Conservation (phyloP, 2,888 invertebrate species). For the Salpingus planirostris region DNA sequence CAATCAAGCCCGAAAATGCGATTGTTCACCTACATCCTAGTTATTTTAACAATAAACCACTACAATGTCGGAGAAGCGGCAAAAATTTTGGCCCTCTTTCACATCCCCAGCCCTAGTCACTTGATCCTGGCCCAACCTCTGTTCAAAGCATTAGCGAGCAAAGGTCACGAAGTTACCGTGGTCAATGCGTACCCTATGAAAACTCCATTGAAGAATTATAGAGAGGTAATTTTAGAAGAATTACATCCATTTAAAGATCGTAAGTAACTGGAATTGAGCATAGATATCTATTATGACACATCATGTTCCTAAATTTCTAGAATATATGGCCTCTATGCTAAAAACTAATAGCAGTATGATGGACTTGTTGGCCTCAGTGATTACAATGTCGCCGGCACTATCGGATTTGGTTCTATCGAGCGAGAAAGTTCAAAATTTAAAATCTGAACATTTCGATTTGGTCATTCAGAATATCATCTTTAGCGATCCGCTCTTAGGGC, state of each 20-base stretch:
- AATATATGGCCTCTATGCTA: not conserved
- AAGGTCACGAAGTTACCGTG: not conserved
- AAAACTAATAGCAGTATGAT: not conserved
- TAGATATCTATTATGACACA: not conserved
- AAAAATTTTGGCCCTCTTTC: not conserved
- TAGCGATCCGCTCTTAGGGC: not conserved
- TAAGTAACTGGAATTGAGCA: not conserved
- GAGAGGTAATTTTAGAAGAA: slow-evolving; percentile 1
- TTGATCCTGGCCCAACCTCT: not conserved
- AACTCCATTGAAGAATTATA: not conserved
- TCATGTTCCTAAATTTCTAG: not conserved
- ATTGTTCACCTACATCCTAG: too few species aligned
- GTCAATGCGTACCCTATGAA: not conserved
- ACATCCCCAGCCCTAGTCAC: not conserved
- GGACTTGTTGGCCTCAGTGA: not conserved
- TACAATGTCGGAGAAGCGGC: too few species aligned
- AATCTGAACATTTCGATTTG: slow-evolving; percentile 1
- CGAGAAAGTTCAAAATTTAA: not conserved
- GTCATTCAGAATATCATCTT: not conserved
- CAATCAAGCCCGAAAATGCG: too few species aligned
- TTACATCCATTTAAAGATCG: not conserved
- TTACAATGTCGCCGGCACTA: slow-evolving; percentile 34
- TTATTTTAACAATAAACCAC: too few species aligned
- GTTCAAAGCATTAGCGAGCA: not conserved
- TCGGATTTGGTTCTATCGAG: not conserved